phyloP scores from a whole-genome alignment of 2,888 invertebrate species.

The Athalia cordata region DNA sequence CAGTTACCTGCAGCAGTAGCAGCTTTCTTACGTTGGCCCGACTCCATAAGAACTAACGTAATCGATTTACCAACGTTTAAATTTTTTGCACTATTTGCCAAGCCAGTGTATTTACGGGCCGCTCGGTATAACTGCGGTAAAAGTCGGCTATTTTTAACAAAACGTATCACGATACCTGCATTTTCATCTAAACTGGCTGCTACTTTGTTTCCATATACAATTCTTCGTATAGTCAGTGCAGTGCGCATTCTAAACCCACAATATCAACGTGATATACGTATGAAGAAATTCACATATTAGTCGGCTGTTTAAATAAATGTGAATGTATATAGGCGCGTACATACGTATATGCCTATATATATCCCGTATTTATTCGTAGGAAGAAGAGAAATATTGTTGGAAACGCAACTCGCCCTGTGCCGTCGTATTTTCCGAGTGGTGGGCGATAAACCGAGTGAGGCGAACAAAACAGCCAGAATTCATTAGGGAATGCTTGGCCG shows the following conservation, averaged over 20 bases:
- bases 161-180: slow-evolving; percentile 31
- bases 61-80: slow-evolving; percentile 21
- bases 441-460: slow-evolving; percentile 43
- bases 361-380: slow-evolving; percentile 28
- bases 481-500: slow-evolving; percentile 45
- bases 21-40: neutral
- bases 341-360: neutral
- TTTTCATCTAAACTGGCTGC: slow-evolving; percentile 39
- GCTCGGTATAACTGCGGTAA: neutral
- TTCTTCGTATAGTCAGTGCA: neutral
- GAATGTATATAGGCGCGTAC: no score
- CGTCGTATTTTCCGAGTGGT: slow-evolving; percentile 41
- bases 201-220: neutral
- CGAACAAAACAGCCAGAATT: slow-evolving; percentile 47
- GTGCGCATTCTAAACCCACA: neutral
- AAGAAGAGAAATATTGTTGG: slow-evolving; percentile 36
- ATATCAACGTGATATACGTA: neutral
- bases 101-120: slow-evolving; percentile 15
- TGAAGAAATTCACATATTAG: neutral
- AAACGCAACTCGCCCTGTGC: slow-evolving; percentile 27
- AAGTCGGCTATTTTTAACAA: slow-evolving; percentile 4
- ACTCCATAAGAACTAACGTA: slow-evolving; percentile 8
- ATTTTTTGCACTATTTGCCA: slow-evolving; percentile 23
- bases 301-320: neutral
- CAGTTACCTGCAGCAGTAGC: no score